Evolutionary conservation across 1,140 invertebrate species (phyloP), one percentile per base, ranked within the genome.

Genomic region (Anadara kagoshimensis): DNA sequence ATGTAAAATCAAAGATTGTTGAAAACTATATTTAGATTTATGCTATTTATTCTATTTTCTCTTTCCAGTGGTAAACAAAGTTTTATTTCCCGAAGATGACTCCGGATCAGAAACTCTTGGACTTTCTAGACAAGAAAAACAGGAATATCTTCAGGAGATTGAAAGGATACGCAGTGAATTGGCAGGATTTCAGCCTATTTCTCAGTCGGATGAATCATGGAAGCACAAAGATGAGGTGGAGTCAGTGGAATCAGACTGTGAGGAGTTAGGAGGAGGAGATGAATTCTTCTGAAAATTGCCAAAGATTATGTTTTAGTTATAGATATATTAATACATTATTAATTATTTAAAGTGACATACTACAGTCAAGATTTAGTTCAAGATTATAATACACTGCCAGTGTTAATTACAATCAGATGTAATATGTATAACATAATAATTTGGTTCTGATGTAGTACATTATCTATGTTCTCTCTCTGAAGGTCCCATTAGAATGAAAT

Each of bases 41-140:
- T 43, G 14, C 0, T 43, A 44, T 18, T 4, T 43, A 59, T 54
- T 11, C 63, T 56, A 72, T 5, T 76, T 77, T 74, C 75, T 75
- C 59, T 62, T 80, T 83, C 20, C 82, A 90, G 90, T 89, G 41
- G 83, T 90, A 74, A 86, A 90, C 65, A 80, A 82, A 77, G 87
- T 86, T 7, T 74, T 90, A 56, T 90, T 90, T 71, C 86, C 88
- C 26, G 85, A 85, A 43, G 82, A 84, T 69, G 86, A 84, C 24
- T 74, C 75, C 10, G 76, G 73, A 57, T 78, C 80, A 22, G 80
- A 83, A 20, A 73, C 82, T 3, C 78, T 78, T 7, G 75, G 74
- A 43, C 62, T 84, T 53, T 76, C 78, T 12, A 63, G 56, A 12
- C 56, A 61, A 36, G 82, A 83, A 58, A 83, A 82, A 61, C 78